phyloP scores from a whole-genome alignment of 2,113 vertebrate genomes.

The Eidolon helvum region DNA sequence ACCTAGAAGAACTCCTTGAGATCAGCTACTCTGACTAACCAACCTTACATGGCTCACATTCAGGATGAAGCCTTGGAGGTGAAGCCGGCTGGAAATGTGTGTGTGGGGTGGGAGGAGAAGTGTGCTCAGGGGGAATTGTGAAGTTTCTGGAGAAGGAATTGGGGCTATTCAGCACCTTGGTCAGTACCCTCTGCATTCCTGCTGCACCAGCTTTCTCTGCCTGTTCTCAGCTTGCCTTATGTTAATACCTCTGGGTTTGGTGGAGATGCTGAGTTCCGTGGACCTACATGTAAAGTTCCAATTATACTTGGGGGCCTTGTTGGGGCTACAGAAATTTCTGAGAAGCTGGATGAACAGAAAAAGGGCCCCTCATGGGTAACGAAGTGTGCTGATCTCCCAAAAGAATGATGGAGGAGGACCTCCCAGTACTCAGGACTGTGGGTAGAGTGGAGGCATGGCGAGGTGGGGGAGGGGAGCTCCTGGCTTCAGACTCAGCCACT shows the following conservation, averaged over 20 bases:
- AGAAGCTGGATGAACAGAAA: neutral
- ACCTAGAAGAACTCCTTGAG: neutral
- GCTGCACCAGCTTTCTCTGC: neutral
- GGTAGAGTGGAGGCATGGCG: neutral
- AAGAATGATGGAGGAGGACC: neutral
- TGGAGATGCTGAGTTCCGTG: neutral
- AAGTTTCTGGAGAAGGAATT: neutral
- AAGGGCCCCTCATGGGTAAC: neutral
- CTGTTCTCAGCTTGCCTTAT: neutral
- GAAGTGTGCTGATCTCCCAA: neutral
- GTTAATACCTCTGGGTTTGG: neutral
- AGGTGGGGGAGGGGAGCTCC: too few species aligned
- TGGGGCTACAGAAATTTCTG: neutral
- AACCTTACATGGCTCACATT: neutral
- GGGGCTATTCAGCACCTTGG: conserved; percentile 65
- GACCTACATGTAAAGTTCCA: neutral
- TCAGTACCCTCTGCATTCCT: conserved; percentile 6
- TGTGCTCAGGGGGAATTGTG: neutral
- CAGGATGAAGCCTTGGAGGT: neutral
- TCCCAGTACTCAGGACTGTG: neutral
- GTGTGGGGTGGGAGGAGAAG: neutral
- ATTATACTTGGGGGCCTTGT: neutral
- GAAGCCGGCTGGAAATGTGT: neutral
- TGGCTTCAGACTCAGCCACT: neutral
- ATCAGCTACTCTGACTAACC: neutral